Conservation (phyloP, 2,888 invertebrate genomes). For the Mythimna albipuncta region DNA sequence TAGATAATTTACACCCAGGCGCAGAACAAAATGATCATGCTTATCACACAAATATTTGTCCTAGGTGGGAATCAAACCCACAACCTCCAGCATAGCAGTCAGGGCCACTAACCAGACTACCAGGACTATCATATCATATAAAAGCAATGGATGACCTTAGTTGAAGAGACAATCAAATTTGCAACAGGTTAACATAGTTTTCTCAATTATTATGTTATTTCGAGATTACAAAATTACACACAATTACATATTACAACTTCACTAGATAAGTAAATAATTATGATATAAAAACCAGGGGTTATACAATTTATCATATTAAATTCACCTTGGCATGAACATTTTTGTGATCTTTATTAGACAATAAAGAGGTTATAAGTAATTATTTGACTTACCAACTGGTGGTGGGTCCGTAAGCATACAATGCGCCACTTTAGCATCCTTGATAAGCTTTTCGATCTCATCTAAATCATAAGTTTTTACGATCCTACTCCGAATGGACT, state of each 20-base stretch:
- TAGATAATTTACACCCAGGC: no score
- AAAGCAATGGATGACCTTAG: neutral
- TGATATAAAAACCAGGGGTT: slow-evolving; percentile 21
- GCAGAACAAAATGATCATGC: no score
- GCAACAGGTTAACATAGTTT: neutral
- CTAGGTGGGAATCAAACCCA: no score
- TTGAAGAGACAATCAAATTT: neutral
- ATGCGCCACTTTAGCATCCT: slow-evolving; percentile 90
- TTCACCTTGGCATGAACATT: neutral
- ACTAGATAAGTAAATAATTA: slow-evolving; percentile 6
- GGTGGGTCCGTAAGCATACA: slow-evolving; percentile 91
- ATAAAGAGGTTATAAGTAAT: neutral
- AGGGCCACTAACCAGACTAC: no score
- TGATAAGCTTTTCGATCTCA: slow-evolving; percentile 86
- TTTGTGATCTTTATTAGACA: neutral
- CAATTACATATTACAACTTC: neutral
- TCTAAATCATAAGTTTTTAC: slow-evolving; percentile 89
- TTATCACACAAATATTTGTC: no score
- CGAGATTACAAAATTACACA: neutral
- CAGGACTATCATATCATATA: neutral
- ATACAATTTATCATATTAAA: neutral
- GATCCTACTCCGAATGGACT: slow-evolving; percentile 77
- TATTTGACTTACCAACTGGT: slow-evolving; percentile 83
- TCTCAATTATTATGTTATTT: neutral
- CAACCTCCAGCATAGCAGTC: no score